A percentile compares a stretch with the other conserved stretches of the same genome.
Evolutionary conservation across 2,888 invertebrate species (phyloP).

Genomic region (Plebejus anna): DNA sequence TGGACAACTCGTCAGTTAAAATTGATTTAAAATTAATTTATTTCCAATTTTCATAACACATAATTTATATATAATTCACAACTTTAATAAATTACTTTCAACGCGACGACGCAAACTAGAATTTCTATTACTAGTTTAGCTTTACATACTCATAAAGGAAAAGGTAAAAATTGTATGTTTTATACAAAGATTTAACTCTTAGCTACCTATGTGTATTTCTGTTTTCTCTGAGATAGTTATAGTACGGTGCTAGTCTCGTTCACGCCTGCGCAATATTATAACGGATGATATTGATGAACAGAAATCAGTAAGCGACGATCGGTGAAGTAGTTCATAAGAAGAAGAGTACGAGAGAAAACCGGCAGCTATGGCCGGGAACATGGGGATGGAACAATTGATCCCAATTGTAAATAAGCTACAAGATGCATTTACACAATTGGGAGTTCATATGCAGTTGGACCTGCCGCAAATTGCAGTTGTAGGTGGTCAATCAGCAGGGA

Average conservation of each 20-base stretch:
- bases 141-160: too few species aligned
- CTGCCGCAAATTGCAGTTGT: conserved; percentile 99
- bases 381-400: conserved; percentile 98
- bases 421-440: conserved; percentile 99
- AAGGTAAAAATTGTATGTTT: too few species aligned
- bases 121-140: too few species aligned
- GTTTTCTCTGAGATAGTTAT: conserved; percentile 34
- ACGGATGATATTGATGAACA: conserved; percentile 70
- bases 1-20: too few species aligned
- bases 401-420: conserved; percentile 99
- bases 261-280: conserved; percentile 63
- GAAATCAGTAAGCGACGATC: conserved; percentile 72
- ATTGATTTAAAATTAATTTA: too few species aligned
- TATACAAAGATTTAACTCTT: background rate
- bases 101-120: too few species aligned
- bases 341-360: conserved; percentile 63
- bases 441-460: conserved; percentile 98
- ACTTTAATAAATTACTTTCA: too few species aligned
- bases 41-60: too few species aligned
- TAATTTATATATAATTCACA: too few species aligned
- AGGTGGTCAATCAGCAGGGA: conserved; percentile 99
- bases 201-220: background rate
- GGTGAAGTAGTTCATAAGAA: conserved; percentile 71
- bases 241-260: conserved; percentile 37
- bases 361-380: conserved; percentile 84